Conservation (phyloP, 2,888 invertebrate genomes). For the Axea sp. region DNA sequence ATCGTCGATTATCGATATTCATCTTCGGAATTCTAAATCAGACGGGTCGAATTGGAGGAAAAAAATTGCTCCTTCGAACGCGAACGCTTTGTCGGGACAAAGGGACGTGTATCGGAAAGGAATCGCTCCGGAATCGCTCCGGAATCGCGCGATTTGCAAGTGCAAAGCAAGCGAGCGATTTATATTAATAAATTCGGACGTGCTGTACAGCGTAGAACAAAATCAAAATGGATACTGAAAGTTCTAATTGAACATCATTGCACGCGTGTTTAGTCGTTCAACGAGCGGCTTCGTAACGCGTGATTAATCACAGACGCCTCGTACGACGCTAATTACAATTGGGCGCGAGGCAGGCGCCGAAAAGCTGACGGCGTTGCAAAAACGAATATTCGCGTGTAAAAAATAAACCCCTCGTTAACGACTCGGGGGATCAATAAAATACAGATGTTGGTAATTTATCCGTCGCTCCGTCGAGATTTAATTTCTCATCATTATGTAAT, state of each 20-base stretch:
- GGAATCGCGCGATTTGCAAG: no score
- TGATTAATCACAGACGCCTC: conserved; percentile 12
- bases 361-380: no score
- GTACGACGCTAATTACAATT: conserved; percentile 6
- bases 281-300: background rate
- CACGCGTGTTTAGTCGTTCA: background rate
- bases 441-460: conserved; percentile 51
- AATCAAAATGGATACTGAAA: conserved; percentile 31
- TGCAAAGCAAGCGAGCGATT: background rate
- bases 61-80: no score
- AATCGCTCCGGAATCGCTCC: no score
- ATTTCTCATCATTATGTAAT: conserved; percentile 1
- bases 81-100: no score
- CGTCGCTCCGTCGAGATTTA: conserved; percentile 20
- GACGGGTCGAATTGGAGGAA: no score
- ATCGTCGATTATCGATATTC: background rate
- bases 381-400: conserved; percentile 17
- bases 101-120: no score
- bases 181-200: conserved; percentile 15
- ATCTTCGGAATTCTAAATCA: background rate
- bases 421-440: conserved; percentile 40
- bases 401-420: conserved; percentile 37
- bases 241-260: conserved; percentile 8
- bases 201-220: conserved; percentile 6
- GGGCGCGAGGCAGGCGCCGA: background rate